Base-by-base conservation (phyloP, 2,113 vertebrate species). In the Oryzias curvinotus region DNA sequence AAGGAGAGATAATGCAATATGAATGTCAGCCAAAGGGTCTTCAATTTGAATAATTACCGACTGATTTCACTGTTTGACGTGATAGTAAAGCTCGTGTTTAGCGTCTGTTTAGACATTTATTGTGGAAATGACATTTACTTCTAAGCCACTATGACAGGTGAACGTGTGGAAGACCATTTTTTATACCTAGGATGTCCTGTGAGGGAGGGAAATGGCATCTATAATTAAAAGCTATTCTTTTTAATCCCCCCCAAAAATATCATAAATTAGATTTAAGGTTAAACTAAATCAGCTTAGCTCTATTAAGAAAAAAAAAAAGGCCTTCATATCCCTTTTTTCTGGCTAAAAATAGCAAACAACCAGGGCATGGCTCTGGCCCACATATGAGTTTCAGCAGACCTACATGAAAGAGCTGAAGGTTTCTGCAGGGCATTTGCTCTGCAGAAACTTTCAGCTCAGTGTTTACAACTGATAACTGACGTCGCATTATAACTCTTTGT, bases 351-450 rank as follows among this genome's bases (percentile, higher is more conserved):
- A 86, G 73, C 19, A 0, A 52, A 50, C 42, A 83, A 79, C 67
- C 75, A 79, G 84, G 81, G 52, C 78, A 75, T 65, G 62, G 57
- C 64, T 79, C 42, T 86, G 84, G 69, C 75, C 84, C 73, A 77
- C 76, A 73, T 83, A 63, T 47, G 67, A 55, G 69, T 26, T 52
- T 18, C 55, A 50, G 14, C 46, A 50, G 80, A 48, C 65, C 66
- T 68, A 57, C 65, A 71, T 73, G 72, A 57, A 80, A 57, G 64
- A 44, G 63, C 25, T 72, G 75, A 61, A 48, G 62, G 62, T 57
- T 63, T 66, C 45, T 3, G 16, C 16, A 8, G 45, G 45, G 16
- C 2, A 47, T 7, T 7, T 18, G 14, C 16, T 18, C 16, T 47
- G 45, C 17, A 7, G 14, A 18, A 10, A 46, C 44, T 47, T 47